These are phyloP conservation scores for Siniperca chuatsi DNA, from an alignment of 2,113 vertebrate genomes.

Conservation along the genomic window DNA sequence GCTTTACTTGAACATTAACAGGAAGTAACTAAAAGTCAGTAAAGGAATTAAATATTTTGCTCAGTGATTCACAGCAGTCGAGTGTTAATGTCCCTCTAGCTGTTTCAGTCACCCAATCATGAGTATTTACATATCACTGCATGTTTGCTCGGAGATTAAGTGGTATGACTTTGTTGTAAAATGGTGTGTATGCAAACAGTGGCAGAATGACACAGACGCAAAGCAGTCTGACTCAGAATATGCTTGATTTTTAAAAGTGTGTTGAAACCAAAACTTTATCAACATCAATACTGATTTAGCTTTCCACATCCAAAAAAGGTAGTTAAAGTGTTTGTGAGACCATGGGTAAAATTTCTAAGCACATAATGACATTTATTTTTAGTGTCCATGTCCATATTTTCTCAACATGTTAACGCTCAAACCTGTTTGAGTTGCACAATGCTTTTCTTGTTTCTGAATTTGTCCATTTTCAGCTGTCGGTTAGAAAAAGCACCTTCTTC, in stretches of 20 bases:
- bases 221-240: neutral
- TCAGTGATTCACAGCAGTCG: neutral
- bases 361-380: neutral
- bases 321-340: neutral
- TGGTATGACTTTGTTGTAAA: slow-evolving; percentile 24
- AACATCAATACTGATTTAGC: neutral
- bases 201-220: neutral
- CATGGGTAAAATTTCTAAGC: neutral
- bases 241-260: neutral
- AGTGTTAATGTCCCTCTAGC: neutral
- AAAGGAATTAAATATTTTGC: slow-evolving; percentile 15
- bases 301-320: neutral
- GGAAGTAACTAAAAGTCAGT: slow-evolving; percentile 28
- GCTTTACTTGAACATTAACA: neutral
- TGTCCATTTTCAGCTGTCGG: slow-evolving; percentile 34
- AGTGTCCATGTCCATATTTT: neutral
- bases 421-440: slow-evolving; percentile 39
- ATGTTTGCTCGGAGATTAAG: slow-evolving; percentile 24
- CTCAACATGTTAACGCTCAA: slow-evolving; percentile 22
- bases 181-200: slow-evolving; percentile 16
- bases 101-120: neutral
- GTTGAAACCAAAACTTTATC: neutral
- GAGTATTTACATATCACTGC: slow-evolving; percentile 38
- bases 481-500: slow-evolving; percentile 42
- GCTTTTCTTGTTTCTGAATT: slow-evolving; percentile 37